phyloP scores from a whole-genome alignment of 1,140 invertebrate species.

The Laodelphax striatellus region DNA sequence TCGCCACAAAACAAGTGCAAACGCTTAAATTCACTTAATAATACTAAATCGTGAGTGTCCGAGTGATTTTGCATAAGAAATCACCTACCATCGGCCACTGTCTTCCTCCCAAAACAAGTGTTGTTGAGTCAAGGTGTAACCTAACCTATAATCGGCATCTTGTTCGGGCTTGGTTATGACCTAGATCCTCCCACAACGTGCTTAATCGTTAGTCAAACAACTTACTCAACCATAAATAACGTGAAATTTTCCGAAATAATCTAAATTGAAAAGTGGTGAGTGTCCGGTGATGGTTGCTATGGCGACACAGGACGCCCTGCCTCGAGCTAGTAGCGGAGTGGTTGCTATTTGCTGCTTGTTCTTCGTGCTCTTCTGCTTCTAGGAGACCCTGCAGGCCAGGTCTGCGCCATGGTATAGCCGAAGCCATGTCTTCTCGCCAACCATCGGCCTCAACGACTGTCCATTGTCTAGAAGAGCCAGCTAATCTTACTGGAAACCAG shows the following conservation, averaged over 20 bases:
- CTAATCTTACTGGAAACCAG: background rate
- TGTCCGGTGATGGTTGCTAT: background rate
- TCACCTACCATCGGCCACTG: background rate
- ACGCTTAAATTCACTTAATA: too few relatives aligned
- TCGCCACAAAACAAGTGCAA: background rate
- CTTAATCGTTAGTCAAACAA: background rate
- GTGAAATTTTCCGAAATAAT: background rate
- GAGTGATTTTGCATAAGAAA: background rate
- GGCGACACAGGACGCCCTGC: background rate
- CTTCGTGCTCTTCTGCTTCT: background rate
- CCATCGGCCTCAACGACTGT: background rate
- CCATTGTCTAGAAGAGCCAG: background rate
- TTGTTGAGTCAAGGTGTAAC: background rate
- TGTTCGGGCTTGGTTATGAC: background rate
- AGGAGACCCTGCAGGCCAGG: background rate
- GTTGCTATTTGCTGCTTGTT: background rate
- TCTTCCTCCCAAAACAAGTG: background rate
- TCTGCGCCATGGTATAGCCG: background rate
- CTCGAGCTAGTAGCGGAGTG: too few relatives aligned
- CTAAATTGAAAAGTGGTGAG: background rate
- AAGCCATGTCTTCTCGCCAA: constrained; percentile 1
- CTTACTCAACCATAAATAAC: background rate
- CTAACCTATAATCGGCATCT: background rate
- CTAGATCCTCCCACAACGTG: background rate
- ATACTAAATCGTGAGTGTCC: background rate